A percentile compares a stretch with the other conserved stretches of the same genome.
Evolutionary conservation across 2,888 invertebrate genomes (phyloP).

Genomic region (Temnothorax rugatulus): DNA sequence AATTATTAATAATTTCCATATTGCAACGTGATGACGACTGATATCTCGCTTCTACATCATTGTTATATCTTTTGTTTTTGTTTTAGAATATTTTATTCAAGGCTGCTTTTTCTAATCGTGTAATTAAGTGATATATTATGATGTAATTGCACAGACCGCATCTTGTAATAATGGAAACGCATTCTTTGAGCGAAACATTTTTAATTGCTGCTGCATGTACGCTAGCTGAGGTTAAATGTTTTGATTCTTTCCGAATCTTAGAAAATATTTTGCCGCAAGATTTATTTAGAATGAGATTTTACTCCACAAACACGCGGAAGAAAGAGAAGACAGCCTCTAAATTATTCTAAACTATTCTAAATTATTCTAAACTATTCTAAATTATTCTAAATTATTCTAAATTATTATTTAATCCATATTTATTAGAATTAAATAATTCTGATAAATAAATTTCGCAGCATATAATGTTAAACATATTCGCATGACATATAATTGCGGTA

Average conservation of each 20-base stretch:
- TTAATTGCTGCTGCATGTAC: background rate
- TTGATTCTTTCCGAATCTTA: background rate
- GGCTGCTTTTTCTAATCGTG: background rate
- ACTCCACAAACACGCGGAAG: background rate
- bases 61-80: too few relatives aligned
- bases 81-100: background rate
- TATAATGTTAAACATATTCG: too few relatives aligned
- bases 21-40: background rate
- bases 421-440: background rate
- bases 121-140: background rate
- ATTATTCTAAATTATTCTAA: background rate
- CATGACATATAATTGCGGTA: background rate
- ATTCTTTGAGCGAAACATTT: background rate
- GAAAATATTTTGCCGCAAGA: background rate
- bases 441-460: background rate
- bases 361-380: too few relatives aligned
- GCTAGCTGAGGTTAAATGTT: background rate
- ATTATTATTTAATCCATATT: slow-evolving; percentile 10
- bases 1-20: background rate
- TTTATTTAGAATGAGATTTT: background rate
- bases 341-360: background rate
- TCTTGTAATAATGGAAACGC: background rate
- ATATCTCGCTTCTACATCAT: background rate
- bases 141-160: background rate
- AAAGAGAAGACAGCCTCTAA: background rate